Evolutionary conservation across 2,888 invertebrate genomes (phyloP).

Genomic region (Pinctada fucata): DNA sequence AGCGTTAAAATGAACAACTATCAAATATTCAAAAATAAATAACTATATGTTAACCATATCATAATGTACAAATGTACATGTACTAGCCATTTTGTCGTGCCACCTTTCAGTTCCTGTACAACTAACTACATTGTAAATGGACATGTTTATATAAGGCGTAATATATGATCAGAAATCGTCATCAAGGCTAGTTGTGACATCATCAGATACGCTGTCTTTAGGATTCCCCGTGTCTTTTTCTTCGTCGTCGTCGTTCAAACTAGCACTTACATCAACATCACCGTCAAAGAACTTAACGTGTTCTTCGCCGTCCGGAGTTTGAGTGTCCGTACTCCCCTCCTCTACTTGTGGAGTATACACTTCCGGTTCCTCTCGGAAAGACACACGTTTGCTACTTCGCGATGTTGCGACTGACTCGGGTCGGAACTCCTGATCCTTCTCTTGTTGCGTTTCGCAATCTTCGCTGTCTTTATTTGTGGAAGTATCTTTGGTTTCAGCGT

Average conservation of each 20-base stretch:
- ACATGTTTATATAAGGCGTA: too few species aligned
- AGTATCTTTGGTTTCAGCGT: constrained; percentile 43
- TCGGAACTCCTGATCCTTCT: constrained; percentile 9
- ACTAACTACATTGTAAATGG: too few species aligned
- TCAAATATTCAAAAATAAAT: too few species aligned
- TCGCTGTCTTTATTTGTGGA: constrained; percentile 26
- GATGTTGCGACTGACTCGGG: constrained; percentile 23
- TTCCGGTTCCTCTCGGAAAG: constrained; percentile 58
- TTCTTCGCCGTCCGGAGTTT: constrained; percentile 48
- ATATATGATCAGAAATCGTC: not conserved
- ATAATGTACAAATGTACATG: too few species aligned
- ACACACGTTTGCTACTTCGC: constrained; percentile 51
- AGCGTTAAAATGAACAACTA: too few species aligned
- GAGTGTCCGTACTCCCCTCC: constrained; percentile 54
- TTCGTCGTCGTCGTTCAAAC: not conserved
- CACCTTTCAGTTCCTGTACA: too few species aligned
- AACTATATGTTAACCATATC: too few species aligned
- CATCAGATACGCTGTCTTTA: not conserved
- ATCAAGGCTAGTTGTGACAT: not conserved
- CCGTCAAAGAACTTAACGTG: not conserved
- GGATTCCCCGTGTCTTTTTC: not conserved
- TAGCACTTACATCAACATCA: not conserved
- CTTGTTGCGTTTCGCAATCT: constrained; percentile 18
- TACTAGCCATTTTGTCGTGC: too few species aligned
- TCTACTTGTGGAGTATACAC: constrained; percentile 44